phyloP scores from a whole-genome alignment of 1,140 invertebrate species.

The Oedothorax gibbosus region DNA sequence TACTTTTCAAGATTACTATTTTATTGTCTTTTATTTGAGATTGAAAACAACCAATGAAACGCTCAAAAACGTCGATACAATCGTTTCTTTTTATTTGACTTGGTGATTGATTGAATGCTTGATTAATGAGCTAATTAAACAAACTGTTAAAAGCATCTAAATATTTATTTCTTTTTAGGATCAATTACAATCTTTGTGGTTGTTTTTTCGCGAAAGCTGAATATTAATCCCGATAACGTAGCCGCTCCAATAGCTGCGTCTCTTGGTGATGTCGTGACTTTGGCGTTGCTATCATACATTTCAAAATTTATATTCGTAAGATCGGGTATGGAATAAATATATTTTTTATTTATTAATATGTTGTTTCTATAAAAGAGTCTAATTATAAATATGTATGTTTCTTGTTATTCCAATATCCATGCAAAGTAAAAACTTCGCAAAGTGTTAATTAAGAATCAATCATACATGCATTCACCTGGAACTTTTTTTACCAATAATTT shows the following conservation, averaged over 20 bases:
- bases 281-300: conserved; percentile 82
- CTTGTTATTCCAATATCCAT: no score
- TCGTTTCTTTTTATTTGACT: background rate
- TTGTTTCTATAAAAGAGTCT: background rate
- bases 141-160: no score
- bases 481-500: no score
- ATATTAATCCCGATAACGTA: conserved; percentile 86
- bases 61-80: background rate
- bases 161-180: conserved; percentile 71
- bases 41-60: no score
- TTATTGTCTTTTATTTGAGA: no score
- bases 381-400: background rate
- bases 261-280: conserved; percentile 90
- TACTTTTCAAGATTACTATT: no score
- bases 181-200: conserved; percentile 86
- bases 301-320: conserved; percentile 32
- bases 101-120: background rate
- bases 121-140: no score
- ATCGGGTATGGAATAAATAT: conserved; percentile 16
- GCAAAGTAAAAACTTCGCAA: no score
- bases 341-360: background rate
- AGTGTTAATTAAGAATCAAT: no score
- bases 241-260: conserved; percentile 97
- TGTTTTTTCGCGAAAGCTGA: conserved; percentile 74
- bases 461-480: no score